phyloP scores from a whole-genome alignment of 2,888 invertebrate species.

The Stenotaenia linearis region DNA sequence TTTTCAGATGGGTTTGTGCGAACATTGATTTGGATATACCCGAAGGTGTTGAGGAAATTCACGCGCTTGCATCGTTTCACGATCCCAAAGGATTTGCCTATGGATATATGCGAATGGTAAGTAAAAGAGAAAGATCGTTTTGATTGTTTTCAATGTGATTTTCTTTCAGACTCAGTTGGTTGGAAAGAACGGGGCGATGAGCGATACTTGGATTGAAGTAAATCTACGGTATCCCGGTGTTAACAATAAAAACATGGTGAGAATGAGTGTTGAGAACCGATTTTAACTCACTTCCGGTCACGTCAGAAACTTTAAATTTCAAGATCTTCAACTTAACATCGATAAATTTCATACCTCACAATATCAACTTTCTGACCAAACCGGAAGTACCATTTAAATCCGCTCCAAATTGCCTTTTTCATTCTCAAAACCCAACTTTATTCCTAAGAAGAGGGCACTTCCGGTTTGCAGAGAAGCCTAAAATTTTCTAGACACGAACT shows the following conservation, averaged over 20 bases:
- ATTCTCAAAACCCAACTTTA: too few relatives aligned
- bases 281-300: too few relatives aligned
- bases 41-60: constrained; percentile 74
- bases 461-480: too few relatives aligned
- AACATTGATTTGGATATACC: constrained; percentile 81
- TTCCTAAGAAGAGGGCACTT: too few relatives aligned
- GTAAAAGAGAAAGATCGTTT: constrained; percentile 36
- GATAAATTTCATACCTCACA: too few relatives aligned
- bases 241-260: constrained; percentile 63
- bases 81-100: constrained; percentile 77
- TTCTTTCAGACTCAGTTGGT: constrained; percentile 67
- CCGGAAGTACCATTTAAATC: too few relatives aligned
- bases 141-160: neutral
- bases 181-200: constrained; percentile 76
- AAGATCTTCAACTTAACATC: too few relatives aligned
- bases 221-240: constrained; percentile 81
- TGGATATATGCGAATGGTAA: constrained; percentile 77
- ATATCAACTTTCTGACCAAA: too few relatives aligned
- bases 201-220: constrained; percentile 84
- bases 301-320: too few relatives aligned
- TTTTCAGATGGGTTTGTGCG: constrained; percentile 78
- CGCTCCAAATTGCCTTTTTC: too few relatives aligned
- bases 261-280: too few relatives aligned
- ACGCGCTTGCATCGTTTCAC: constrained; percentile 86
- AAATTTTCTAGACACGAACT: too few relatives aligned